Evolutionary conservation across 23 tunicate genomes (phyloP).

Genomic region (Botrylloides violaceus): DNA sequence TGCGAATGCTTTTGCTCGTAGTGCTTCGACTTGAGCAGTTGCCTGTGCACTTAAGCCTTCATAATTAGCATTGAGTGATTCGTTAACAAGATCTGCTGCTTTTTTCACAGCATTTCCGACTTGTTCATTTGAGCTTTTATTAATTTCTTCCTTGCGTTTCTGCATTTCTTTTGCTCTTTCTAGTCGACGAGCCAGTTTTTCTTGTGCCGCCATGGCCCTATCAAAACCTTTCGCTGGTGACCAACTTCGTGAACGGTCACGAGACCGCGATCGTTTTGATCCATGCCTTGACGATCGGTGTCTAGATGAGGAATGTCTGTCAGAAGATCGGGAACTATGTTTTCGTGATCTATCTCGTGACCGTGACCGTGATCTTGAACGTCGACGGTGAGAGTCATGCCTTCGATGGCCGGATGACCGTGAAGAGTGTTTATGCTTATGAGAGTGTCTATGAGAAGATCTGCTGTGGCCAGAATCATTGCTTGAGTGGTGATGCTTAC

Average conservation of each 20-base stretch:
- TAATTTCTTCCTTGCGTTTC: constrained; percentile 49
- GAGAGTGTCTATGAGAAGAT: neutral
- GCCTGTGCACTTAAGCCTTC: constrained; percentile 27
- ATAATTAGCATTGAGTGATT: neutral
- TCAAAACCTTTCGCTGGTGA: constrained; percentile 57
- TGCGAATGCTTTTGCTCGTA: constrained; percentile 53
- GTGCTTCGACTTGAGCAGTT: constrained; percentile 63
- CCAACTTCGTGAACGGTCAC: neutral
- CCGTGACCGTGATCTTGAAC: neutral
- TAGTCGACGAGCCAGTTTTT: constrained; percentile 76
- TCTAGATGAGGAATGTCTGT: neutral
- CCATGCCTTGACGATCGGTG: neutral
- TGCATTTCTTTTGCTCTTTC: constrained; percentile 82
- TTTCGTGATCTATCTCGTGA: neutral
- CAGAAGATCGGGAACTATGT: neutral
- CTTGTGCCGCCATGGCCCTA: constrained; percentile 91
- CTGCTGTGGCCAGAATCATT: neutral
- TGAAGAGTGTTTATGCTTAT: neutral
- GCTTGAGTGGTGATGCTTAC: neutral
- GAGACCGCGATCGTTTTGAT: neutral
- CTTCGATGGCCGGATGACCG: neutral
- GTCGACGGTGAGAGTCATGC: neutral
- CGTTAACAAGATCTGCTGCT: neutral
- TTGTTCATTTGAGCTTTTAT: constrained; percentile 16
- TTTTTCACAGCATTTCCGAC: neutral